Percentiles rank a stretch among this genome's conserved stretches.
Conservation (phyloP, 2,113 vertebrate species). For the Menura novaehollandiae region DNA sequence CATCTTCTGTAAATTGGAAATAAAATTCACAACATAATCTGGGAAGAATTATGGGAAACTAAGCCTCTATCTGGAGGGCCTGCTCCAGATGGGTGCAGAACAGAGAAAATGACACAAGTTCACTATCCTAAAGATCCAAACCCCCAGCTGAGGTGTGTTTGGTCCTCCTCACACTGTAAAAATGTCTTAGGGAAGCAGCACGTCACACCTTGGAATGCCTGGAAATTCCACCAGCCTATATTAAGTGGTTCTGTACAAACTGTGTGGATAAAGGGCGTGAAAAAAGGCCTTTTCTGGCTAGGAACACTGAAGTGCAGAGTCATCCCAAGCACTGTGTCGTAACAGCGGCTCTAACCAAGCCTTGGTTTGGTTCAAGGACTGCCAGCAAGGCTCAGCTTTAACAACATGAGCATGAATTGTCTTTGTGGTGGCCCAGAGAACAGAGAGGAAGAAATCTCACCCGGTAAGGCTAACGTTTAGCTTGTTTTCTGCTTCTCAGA, state of each 20-base stretch:
- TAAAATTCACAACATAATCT: neutral
- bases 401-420: fast-evolving
- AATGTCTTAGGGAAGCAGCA: neutral
- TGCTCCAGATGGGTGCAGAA: neutral
- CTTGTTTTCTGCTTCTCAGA: slow-evolving; percentile 64
- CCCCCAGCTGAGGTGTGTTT: neutral
- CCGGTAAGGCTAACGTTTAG: slow-evolving; percentile 50
- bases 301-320: neutral
- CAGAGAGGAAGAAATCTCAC: slow-evolving; percentile 37
- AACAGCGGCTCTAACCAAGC: neutral
- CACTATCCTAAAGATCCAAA: neutral
- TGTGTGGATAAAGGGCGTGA: no score
- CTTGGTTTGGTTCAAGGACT: neutral
- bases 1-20: neutral
- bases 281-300: neutral
- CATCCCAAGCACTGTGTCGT: neutral
- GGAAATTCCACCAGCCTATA: neutral
- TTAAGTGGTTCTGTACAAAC: neutral
- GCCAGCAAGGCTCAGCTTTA: neutral
- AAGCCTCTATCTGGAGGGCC: neutral
- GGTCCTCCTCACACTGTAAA: neutral
- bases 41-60: neutral
- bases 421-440: neutral
- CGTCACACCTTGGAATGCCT: neutral
- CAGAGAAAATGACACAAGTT: neutral